Evolutionary conservation across 1,140 invertebrate genomes (phyloP).

Genomic region (Drosophila paulistorum): DNA sequence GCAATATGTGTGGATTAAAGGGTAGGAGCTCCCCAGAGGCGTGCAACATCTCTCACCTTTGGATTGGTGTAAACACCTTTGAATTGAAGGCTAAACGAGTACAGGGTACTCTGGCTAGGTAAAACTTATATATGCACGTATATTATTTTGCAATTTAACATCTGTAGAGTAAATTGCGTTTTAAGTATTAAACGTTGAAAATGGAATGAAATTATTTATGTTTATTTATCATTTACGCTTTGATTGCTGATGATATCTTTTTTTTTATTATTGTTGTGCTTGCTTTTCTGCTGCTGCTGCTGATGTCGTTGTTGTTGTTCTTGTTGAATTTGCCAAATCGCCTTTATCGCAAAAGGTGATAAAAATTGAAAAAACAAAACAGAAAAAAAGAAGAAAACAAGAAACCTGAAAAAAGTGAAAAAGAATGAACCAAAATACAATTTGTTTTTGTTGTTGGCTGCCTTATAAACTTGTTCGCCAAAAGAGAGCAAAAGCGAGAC

Average conservation of each 20-base stretch:
- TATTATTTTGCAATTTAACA: conserved; percentile 11
- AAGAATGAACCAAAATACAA: background rate
- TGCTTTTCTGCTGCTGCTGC: background rate
- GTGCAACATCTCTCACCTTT: too few relatives aligned
- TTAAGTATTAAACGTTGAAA: conserved; percentile 34
- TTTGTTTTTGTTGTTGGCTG: conserved; percentile 11
- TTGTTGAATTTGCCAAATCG: conserved; percentile 54
- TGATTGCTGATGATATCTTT: conserved; percentile 62
- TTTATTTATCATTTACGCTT: conserved; percentile 78
- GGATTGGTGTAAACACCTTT: background rate
- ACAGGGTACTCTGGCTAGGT: background rate
- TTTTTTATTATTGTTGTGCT: background rate
- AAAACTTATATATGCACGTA: background rate
- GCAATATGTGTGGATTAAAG: too few relatives aligned
- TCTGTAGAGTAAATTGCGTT: conserved; percentile 58
- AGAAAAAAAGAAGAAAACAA: conserved; percentile 15
- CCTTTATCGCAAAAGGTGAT: conserved; percentile 61
- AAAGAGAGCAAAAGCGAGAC: background rate
- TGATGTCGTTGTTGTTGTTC: conserved; percentile 31
- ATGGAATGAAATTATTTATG: conserved; percentile 63
- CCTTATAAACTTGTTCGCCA: conserved; percentile 22
- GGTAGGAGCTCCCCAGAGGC: too few relatives aligned
- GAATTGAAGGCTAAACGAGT: background rate
- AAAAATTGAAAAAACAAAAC: conserved; percentile 43
- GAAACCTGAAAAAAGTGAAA: conserved; percentile 8